These are phyloP conservation scores for Acanthococcus lagerstroemiae DNA, from an alignment of 2,888 invertebrate species.

Conservation along the genomic window DNA sequence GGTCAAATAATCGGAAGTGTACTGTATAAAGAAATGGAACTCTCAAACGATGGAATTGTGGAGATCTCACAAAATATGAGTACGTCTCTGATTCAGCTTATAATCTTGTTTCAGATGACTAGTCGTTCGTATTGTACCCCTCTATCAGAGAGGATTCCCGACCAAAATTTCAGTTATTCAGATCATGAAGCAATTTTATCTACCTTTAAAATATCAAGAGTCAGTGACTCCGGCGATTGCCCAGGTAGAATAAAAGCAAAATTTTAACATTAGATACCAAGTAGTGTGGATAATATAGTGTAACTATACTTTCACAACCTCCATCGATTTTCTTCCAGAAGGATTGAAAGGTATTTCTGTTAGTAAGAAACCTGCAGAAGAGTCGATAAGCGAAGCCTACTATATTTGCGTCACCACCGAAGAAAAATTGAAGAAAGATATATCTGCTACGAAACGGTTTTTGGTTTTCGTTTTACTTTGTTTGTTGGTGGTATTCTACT, in stretches of 20 bases:
- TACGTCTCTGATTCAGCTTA: neutral
- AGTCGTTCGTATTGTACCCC: neutral
- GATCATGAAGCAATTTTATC: conserved; percentile 80
- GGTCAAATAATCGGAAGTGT: too few species aligned
- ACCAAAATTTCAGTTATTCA: conserved; percentile 55
- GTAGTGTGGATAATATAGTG: too few species aligned
- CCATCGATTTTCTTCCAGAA: too few species aligned
- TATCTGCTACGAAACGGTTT: neutral
- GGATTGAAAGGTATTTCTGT: too few species aligned
- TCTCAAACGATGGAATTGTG: too few species aligned
- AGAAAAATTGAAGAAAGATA: neutral
- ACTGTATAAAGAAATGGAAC: neutral
- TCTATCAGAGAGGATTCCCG: neutral
- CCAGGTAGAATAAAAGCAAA: too few species aligned
- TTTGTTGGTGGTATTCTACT: neutral
- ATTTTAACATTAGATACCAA: too few species aligned
- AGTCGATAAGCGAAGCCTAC: neutral
- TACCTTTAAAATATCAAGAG: conserved; percentile 41
- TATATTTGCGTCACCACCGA: neutral
- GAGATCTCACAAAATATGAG: neutral
- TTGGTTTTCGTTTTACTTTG: neutral
- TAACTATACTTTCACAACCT: too few species aligned
- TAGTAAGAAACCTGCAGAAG: neutral
- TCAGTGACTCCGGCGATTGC: neutral
- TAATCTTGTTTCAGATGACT: neutral